phyloP scores from a whole-genome alignment of 2,888 invertebrate genomes.

The Drosophila kuntzei region DNA sequence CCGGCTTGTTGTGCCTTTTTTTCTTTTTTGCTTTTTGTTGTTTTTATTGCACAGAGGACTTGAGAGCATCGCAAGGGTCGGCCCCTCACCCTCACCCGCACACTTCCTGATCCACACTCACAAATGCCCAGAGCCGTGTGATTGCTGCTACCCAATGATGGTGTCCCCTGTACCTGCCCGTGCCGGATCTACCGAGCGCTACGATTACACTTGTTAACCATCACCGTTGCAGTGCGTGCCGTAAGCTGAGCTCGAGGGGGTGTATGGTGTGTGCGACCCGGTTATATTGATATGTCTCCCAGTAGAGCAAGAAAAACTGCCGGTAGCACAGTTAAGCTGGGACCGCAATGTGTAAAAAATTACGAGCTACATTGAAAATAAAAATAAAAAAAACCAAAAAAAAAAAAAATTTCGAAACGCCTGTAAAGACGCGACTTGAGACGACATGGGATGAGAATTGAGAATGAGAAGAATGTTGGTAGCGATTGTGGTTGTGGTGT shows the following conservation, averaged over 20 bases:
- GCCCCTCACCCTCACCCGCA: neutral
- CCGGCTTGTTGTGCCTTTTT: slow-evolving; percentile 58
- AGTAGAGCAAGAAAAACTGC: slow-evolving; percentile 78
- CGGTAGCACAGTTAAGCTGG: slow-evolving; percentile 77
- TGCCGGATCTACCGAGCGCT: slow-evolving; percentile 27
- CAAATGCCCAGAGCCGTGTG: slow-evolving; percentile 56
- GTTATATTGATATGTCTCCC: slow-evolving; percentile 84
- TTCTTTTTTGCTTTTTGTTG: slow-evolving; percentile 57
- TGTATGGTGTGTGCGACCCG: slow-evolving; percentile 25
- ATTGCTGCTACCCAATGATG: slow-evolving; percentile 48
- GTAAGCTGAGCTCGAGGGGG: slow-evolving; percentile 11
- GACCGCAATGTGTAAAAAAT: slow-evolving; percentile 84
- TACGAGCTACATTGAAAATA: slow-evolving; percentile 76
- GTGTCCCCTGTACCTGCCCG: slow-evolving; percentile 5
- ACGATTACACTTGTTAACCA: slow-evolving; percentile 68
- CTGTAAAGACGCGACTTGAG: slow-evolving; percentile 21
- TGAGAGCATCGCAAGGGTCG: slow-evolving; percentile 49
- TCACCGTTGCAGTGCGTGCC: slow-evolving; percentile 61
- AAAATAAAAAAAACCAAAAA: slow-evolving; percentile 29
- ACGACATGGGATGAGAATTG: slow-evolving; percentile 29
- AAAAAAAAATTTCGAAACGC: too few species aligned
- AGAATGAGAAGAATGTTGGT: slow-evolving; percentile 12
- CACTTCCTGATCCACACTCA: too few species aligned
- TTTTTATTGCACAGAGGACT: slow-evolving; percentile 72
- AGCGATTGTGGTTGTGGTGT: slow-evolving; percentile 25